These are phyloP conservation scores for Aphelocoma coerulescens DNA, from an alignment of 2,113 vertebrate species.

Conservation along the genomic window DNA sequence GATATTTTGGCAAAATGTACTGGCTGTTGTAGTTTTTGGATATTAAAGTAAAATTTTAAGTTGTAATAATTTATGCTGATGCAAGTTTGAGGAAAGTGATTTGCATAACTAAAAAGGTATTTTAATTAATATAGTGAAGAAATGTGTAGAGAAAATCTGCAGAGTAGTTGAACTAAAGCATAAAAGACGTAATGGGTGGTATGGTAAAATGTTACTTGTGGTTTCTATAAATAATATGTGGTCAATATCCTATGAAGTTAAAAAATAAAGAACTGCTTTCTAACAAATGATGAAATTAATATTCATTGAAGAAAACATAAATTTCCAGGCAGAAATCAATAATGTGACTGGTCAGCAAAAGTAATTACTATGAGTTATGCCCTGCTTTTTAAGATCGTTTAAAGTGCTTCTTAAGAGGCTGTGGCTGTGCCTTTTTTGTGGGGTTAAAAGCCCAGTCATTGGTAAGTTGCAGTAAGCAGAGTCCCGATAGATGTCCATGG, in stretches of 20 bases:
- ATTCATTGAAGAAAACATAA: not conserved
- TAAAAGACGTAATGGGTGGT: not conserved
- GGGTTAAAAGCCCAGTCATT: not conserved
- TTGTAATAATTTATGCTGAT: not conserved
- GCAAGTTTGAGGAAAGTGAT: not conserved
- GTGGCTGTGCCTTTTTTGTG: not conserved
- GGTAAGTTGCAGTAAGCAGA: not conserved
- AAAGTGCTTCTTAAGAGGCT: not conserved
- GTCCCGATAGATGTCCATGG: not conserved
- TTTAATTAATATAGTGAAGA: not conserved
- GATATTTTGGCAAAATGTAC: not conserved
- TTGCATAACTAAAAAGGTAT: not conserved
- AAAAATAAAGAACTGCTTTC: not conserved
- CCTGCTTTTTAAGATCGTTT: not conserved
- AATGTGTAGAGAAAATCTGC: not conserved
- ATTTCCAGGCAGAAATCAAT: not conserved
- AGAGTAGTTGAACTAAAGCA: not conserved
- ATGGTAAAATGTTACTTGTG: not conserved
- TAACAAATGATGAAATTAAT: not conserved
- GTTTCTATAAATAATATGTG: not conserved
- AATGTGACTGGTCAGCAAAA: not conserved
- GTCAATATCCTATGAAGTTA: not conserved
- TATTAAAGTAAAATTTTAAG: not conserved
- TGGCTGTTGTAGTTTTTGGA: not conserved
- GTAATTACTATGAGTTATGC: not conserved